Percentiles rank a stretch among this genome's conserved stretches.
Evolutionary conservation across 2,797 vertebrate species (phyloP).

Genomic region (Botia almorhae): DNA sequence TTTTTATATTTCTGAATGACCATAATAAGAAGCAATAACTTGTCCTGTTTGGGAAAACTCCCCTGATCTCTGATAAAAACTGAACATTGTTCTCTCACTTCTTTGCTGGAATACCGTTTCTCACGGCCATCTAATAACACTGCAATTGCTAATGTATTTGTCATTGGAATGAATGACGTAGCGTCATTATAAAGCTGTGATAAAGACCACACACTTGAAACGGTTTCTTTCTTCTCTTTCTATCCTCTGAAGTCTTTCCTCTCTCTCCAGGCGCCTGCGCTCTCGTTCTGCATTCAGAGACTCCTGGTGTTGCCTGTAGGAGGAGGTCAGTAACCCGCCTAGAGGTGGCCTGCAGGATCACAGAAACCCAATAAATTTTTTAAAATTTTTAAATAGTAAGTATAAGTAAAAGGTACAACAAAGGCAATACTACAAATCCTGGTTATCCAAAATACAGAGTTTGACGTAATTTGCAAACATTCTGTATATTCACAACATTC

Average conservation of each 20-base stretch:
- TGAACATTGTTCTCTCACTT: constrained; percentile 20
- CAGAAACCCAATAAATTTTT: background rate
- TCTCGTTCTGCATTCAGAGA: constrained; percentile 92
- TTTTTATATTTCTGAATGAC: constrained; percentile 26
- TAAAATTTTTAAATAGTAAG: too few relatives aligned
- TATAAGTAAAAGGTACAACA: too few relatives aligned
- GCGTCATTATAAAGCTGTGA: background rate
- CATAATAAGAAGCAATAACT: constrained; percentile 46
- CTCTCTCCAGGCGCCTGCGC: constrained; percentile 88
- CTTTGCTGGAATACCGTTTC: constrained; percentile 22
- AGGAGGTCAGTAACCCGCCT: constrained; percentile 89
- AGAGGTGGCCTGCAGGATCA: constrained; percentile 75
- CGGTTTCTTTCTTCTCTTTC: constrained; percentile 94
- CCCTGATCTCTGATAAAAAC: constrained; percentile 44
- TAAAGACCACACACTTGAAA: constrained; percentile 84
- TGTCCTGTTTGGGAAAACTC: constrained; percentile 44
- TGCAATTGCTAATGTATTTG: constrained; percentile 24
- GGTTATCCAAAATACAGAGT: too few relatives aligned
- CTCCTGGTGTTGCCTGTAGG: constrained; percentile 95
- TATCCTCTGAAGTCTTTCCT: constrained; percentile 92
- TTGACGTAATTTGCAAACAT: too few relatives aligned
- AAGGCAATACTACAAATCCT: too few relatives aligned
- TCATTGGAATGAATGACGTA: constrained; percentile 5
- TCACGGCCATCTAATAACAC: constrained; percentile 23
- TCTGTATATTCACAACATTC: too few relatives aligned